Conservation (phyloP, 2,888 invertebrate genomes). For the Cantharis rufa region DNA sequence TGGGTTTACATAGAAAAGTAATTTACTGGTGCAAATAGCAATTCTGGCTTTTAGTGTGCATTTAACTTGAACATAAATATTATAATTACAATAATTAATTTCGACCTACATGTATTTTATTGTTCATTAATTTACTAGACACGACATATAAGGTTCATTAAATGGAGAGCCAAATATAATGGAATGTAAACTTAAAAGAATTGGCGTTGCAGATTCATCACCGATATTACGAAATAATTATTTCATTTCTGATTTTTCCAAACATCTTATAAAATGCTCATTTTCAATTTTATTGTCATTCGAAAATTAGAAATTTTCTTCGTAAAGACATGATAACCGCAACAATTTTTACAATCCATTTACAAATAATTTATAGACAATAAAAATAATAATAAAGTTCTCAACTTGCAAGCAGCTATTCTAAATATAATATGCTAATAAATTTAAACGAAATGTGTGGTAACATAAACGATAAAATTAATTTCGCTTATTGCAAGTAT, state of each 20-base stretch:
- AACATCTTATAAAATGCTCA: background rate
- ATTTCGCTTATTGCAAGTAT: background rate
- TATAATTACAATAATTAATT: slow-evolving; percentile 12
- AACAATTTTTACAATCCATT: background rate
- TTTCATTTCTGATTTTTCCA: background rate
- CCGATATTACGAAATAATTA: background rate
- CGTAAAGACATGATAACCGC: background rate
- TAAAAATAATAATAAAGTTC: background rate
- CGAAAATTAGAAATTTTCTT: background rate
- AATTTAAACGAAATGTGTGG: background rate
- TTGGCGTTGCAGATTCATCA: slow-evolving; percentile 10
- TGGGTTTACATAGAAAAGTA: background rate
- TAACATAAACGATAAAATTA: background rate
- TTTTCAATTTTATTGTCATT: background rate
- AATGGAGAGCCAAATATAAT: background rate
- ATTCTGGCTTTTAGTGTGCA: background rate
- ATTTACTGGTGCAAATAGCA: background rate
- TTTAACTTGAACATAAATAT: background rate
- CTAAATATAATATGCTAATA: background rate
- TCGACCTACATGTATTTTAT: background rate
- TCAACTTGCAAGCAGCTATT: background rate
- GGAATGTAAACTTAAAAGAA: background rate
- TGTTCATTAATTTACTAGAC: background rate
- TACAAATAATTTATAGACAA: background rate
- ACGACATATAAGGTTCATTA: background rate